phyloP scores from a whole-genome alignment of 2,888 invertebrate genomes.

The Cheilosia scutellata region DNA sequence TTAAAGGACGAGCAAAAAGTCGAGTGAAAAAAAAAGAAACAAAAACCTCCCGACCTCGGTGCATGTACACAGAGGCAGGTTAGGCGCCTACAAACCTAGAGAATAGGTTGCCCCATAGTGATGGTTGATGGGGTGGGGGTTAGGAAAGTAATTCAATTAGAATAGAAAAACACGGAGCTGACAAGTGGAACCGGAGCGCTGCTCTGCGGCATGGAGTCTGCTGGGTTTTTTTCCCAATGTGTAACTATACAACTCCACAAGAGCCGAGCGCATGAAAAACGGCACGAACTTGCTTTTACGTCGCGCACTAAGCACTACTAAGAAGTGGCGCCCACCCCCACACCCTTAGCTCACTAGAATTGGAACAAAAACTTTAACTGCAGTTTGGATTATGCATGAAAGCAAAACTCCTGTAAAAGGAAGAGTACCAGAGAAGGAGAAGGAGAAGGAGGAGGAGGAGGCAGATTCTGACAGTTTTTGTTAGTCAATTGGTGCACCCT shows the following conservation, averaged over 20 bases:
- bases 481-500: slow-evolving; percentile 24
- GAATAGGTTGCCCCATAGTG: not conserved
- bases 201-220: slow-evolving; percentile 50
- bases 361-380: slow-evolving; percentile 72
- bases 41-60: not conserved
- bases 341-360: slow-evolving; percentile 36
- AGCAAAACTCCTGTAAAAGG: slow-evolving; percentile 22
- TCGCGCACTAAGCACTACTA: slow-evolving; percentile 18
- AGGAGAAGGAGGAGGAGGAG: too few species aligned
- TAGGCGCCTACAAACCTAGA: not conserved
- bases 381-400: slow-evolving; percentile 57
- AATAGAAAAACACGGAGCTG: slow-evolving; percentile 70
- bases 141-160: slow-evolving; percentile 74
- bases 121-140: slow-evolving; percentile 23
- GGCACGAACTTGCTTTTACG: slow-evolving; percentile 44
- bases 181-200: slow-evolving; percentile 68
- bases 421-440: too few species aligned
- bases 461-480: slow-evolving; percentile 31
- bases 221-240: slow-evolving; percentile 1
- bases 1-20: slow-evolving; percentile 23
- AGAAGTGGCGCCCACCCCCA: slow-evolving; percentile 27
- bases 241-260: slow-evolving; percentile 12
- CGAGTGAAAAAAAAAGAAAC: not conserved
- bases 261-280: slow-evolving; percentile 4
- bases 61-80: not conserved